phyloP scores from a whole-genome alignment of 2,888 invertebrate genomes.

The Automeris io region DNA sequence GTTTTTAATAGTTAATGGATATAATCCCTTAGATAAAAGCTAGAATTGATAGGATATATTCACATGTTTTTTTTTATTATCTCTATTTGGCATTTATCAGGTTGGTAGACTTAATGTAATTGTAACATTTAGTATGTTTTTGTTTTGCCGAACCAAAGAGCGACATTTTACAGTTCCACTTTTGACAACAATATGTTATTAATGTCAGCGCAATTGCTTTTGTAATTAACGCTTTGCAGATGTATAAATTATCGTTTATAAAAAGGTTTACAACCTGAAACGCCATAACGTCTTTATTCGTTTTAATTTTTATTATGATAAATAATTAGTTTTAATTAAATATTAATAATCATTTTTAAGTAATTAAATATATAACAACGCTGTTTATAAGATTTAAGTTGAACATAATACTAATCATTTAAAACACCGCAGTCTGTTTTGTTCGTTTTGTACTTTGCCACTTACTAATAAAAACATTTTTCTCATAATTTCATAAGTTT shows the following conservation, averaged over 20 bases:
- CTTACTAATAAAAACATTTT: constrained; percentile 45
- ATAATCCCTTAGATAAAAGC: constrained; percentile 56
- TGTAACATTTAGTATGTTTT: constrained; percentile 21
- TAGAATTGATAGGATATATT: constrained; percentile 16
- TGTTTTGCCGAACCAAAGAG: constrained; percentile 49
- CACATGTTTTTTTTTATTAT: constrained; percentile 19
- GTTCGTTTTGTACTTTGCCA: constrained; percentile 47
- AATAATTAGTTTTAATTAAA: constrained; percentile 8
- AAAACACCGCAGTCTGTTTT: constrained; percentile 13
- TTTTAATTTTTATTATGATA: constrained; percentile 11
- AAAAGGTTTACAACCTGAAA: constrained; percentile 20
- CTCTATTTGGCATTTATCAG: constrained; percentile 29
- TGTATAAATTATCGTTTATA: neutral
- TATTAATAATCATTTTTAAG: neutral
- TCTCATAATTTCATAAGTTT: neutral
- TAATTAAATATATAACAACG: constrained; percentile 15
- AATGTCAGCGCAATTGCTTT: constrained; percentile 26
- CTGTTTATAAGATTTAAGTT: constrained; percentile 9
- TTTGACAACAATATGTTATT: constrained; percentile 19
- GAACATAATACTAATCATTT: constrained; percentile 1
- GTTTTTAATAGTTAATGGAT: constrained; percentile 56
- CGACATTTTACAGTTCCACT: constrained; percentile 36
- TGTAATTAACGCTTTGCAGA: constrained; percentile 41
- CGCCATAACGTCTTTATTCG: constrained; percentile 16
- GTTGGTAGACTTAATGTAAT: constrained; percentile 23